A percentile compares a stretch with the other conserved stretches of the same genome.
These are phyloP conservation scores for Galaxias olidus DNA, from an alignment of 2,797 vertebrate species.

Conservation along the genomic window DNA sequence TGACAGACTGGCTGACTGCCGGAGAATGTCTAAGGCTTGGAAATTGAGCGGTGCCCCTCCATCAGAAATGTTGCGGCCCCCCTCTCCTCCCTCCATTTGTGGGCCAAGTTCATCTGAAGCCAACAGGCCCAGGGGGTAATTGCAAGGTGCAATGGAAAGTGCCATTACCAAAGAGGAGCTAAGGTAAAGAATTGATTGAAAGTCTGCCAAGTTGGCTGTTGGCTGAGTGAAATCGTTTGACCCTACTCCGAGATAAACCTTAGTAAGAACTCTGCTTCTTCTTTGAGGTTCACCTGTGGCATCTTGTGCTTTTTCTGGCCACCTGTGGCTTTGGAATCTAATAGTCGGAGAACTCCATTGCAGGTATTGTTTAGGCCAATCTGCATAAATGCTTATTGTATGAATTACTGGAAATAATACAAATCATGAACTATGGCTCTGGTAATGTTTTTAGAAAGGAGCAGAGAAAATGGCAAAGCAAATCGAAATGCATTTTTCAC, in stretches of 20 bases:
- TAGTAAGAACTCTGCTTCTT: constrained; percentile 9
- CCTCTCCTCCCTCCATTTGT: too few species aligned
- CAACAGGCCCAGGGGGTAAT: constrained; percentile 47
- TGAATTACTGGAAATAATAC: too few species aligned
- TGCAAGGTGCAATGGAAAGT: constrained; percentile 37
- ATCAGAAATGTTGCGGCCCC: constrained; percentile 9
- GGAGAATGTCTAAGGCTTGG: constrained; percentile 48
- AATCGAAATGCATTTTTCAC: too few species aligned
- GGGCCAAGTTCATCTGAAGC: constrained; percentile 14
- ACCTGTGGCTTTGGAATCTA: not conserved
- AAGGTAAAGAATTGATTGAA: constrained; percentile 30
- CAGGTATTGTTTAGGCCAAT: not conserved
- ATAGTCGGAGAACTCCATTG: too few species aligned
- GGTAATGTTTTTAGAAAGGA: too few species aligned
- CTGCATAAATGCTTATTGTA: too few species aligned
- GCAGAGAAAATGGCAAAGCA: too few species aligned
- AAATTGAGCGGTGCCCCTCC: constrained; percentile 29
- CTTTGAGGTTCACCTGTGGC: not conserved
- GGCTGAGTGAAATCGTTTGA: constrained; percentile 17
- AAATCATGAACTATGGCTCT: too few species aligned
- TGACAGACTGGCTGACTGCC: constrained; percentile 53
- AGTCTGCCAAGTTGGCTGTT: constrained; percentile 21
- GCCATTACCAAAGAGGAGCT: constrained; percentile 20
- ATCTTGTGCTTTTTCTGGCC: constrained; percentile 7
- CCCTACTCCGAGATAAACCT: not conserved